A percentile compares a stretch with the other conserved stretches of the same genome.
These are phyloP conservation scores for Echinometra lucunter DNA, from an alignment of 53 echinoderm and acorn worm species.

Conservation along the genomic window DNA sequence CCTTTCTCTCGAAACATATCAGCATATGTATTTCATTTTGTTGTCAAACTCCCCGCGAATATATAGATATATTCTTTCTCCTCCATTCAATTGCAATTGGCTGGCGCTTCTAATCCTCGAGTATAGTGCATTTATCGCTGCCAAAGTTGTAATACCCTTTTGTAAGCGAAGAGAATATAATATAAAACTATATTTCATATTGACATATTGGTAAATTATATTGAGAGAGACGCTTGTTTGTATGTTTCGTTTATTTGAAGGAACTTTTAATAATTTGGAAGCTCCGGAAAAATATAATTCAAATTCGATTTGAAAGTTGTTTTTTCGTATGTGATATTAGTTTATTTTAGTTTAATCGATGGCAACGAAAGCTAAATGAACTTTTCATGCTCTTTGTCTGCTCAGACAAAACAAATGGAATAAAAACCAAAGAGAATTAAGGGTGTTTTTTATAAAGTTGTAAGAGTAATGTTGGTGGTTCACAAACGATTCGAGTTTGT, in stretches of 20 bases:
- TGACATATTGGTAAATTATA: conserved; percentile 56
- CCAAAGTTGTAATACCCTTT: conserved; percentile 63
- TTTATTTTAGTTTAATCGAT: conserved; percentile 57
- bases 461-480: not conserved
- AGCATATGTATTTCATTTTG: conserved; percentile 60
- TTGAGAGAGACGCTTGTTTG: conserved; percentile 35
- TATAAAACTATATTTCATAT: conserved; percentile 51
- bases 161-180: conserved; percentile 35
- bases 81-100: conserved; percentile 56
- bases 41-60: conserved; percentile 60
- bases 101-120: conserved; percentile 55
- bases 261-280: conserved; percentile 50
- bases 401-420: conserved; percentile 7
- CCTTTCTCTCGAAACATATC: conserved; percentile 39
- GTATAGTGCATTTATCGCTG: conserved; percentile 68
- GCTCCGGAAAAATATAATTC: conserved; percentile 41
- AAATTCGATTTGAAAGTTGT: conserved; percentile 46
- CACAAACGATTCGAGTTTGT: not conserved
- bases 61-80: conserved; percentile 48
- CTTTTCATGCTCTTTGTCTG: not conserved
- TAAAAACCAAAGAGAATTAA: not conserved
- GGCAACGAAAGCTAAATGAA: conserved; percentile 28
- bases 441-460: not conserved
- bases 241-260: conserved; percentile 8
- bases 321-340: not conserved